Evolutionary conservation across 2,888 invertebrate genomes (phyloP).

Genomic region (Unio delphinus): DNA sequence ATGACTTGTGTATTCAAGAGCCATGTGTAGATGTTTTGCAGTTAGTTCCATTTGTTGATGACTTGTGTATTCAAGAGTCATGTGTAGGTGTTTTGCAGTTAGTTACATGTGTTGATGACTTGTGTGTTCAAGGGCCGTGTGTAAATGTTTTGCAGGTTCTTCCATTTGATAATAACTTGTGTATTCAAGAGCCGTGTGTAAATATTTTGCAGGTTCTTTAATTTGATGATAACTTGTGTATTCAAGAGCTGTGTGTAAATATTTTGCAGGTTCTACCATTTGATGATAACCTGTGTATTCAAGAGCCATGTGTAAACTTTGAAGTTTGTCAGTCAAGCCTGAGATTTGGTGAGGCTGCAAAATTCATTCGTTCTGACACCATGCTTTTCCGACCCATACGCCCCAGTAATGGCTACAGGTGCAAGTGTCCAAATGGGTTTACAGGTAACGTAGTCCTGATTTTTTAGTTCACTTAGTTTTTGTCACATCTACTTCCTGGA

Average conservation of each 20-base stretch:
- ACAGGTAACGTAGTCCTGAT: slow-evolving; percentile 77
- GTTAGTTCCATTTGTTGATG: slow-evolving; percentile 96
- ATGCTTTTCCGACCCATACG: slow-evolving; percentile 95
- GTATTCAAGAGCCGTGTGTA: slow-evolving; percentile 76
- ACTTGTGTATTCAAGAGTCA: slow-evolving; percentile 83
- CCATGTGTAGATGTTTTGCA: slow-evolving; percentile 59
- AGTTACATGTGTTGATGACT: slow-evolving; percentile 94
- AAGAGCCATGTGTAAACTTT: slow-evolving; percentile 94
- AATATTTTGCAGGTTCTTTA: slow-evolving; percentile 81
- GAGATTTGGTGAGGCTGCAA: slow-evolving; percentile 91
- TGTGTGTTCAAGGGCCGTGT: slow-evolving; percentile 80
- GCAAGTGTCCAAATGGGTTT: slow-evolving; percentile 91
- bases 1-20: slow-evolving; percentile 89
- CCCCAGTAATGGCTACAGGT: slow-evolving; percentile 93
- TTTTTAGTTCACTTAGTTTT: background rate
- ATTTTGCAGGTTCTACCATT: slow-evolving; percentile 86
- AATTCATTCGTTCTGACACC: slow-evolving; percentile 89
- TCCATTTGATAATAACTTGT: slow-evolving; percentile 96
- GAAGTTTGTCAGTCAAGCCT: slow-evolving; percentile 93
- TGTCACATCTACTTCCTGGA: background rate
- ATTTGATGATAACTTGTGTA: slow-evolving; percentile 96
- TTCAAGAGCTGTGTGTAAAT: slow-evolving; percentile 70
- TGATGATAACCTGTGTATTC: slow-evolving; percentile 95
- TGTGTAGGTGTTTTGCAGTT: slow-evolving; percentile 75
- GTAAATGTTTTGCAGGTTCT: slow-evolving; percentile 77